These are phyloP conservation scores for Chroicocephalus ridibundus DNA, from an alignment of 2,113 vertebrate genomes.

Conservation along the genomic window DNA sequence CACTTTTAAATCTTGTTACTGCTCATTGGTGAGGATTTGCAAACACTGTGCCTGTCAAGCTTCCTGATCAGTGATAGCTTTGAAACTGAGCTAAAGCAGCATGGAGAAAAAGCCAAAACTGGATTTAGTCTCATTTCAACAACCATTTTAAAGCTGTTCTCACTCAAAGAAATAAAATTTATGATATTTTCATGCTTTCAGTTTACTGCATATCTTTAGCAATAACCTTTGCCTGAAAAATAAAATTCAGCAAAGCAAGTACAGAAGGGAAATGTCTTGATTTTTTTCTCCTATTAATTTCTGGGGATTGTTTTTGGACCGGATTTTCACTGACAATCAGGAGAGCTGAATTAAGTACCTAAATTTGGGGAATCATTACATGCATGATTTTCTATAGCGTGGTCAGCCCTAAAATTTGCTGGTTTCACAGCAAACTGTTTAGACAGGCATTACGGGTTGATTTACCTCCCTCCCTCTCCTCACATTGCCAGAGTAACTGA, in stretches of 20 bases:
- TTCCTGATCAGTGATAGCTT: constrained; percentile 62
- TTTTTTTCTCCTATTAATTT: neutral
- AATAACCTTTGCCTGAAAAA: constrained; percentile 9
- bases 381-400: neutral
- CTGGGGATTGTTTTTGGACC: neutral
- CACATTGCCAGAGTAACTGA: neutral
- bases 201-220: neutral
- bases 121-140: constrained; percentile 54
- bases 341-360: neutral
- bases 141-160: constrained; percentile 47
- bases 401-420: neutral
- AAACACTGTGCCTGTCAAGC: constrained; percentile 61
- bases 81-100: constrained; percentile 58
- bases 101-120: constrained; percentile 49
- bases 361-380: neutral
- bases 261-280: neutral
- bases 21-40: constrained; percentile 65
- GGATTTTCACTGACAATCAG: neutral
- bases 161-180: constrained; percentile 31
- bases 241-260: neutral
- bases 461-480: neutral
- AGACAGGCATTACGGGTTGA: neutral
- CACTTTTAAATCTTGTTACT: constrained; percentile 64
- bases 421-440: neutral
- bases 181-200: constrained; percentile 19